Evolutionary conservation across 2,797 vertebrate genomes (phyloP), one percentile per base, ranked within the genome.

Genomic region (Paramormyrops hopkinsi): DNA sequence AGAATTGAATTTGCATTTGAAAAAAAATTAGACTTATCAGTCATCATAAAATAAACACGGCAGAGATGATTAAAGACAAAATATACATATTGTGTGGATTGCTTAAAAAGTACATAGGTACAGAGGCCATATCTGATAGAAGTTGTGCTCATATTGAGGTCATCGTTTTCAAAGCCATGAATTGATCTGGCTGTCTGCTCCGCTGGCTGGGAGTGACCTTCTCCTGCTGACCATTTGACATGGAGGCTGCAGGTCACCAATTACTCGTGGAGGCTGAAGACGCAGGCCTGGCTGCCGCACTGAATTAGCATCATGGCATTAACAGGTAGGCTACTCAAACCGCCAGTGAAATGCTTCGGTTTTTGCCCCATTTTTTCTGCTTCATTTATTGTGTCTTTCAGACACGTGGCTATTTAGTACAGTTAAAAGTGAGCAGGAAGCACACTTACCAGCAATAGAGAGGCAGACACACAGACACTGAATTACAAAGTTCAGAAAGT

Each of bases 211-310:
- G 91, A 93, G 93, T 82, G n/a, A 90, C 92, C 92, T 92, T 92
- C 93, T 91, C 89, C 87, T 91, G 92, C 94, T 90, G 89, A 91
- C 91, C 91, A 93, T 92, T 93, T 95, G 95, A 97, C 95, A 90
- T 46, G 91, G 88, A 91, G 93, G 92, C 93, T 90, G 46, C 88
- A 93, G 95, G 93, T 96, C 95, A 94, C 95, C 95, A 96, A 95
- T 97, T 96, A 95, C 95, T 94, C 90, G 85, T 92, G 90, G 91
- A 96, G 95, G 92, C 96, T 94, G 93, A 94, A 95, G 95, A 95
- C 94, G 94, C 92, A 90, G 94, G 94, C 94, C 94, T 91, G 93
- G 93, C 95, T 97, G 97, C 95, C 96, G 93, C 90, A 91, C 92
- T 94, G 56, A 91, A 95, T 98, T 96, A 97, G 83, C 90, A 50